Evolutionary conservation across 2,888 invertebrate species (phyloP).

Genomic region (Acleris cristana): DNA sequence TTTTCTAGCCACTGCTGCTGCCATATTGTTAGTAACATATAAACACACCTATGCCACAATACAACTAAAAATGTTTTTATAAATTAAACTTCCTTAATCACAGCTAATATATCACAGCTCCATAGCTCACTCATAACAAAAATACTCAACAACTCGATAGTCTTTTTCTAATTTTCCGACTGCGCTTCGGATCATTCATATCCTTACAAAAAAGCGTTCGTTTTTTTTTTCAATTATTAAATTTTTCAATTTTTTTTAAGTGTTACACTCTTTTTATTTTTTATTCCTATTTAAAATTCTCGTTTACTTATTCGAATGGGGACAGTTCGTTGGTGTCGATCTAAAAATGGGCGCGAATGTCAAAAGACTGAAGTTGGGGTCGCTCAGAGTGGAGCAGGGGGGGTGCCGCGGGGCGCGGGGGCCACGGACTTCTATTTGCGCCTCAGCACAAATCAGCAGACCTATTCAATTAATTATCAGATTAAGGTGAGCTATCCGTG

Average conservation of each 20-base stretch:
- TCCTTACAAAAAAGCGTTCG: slow-evolving; percentile 61
- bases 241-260: slow-evolving; percentile 44
- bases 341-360: slow-evolving; percentile 82
- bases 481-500: slow-evolving; percentile 81
- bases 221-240: slow-evolving; percentile 40
- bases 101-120: slow-evolving; percentile 60
- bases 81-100: slow-evolving; percentile 44
- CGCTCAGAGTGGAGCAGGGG: slow-evolving; percentile 45
- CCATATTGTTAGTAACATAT: slow-evolving; percentile 66
- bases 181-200: slow-evolving; percentile 39
- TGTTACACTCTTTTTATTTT: slow-evolving; percentile 53
- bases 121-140: slow-evolving; percentile 45
- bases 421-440: slow-evolving; percentile 75
- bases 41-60: slow-evolving; percentile 72
- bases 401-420: slow-evolving; percentile 49
- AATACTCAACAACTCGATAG: slow-evolving; percentile 24
- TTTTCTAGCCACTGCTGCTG: slow-evolving; percentile 73
- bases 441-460: slow-evolving; percentile 80
- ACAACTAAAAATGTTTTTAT: slow-evolving; percentile 45
- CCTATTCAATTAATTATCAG: slow-evolving; percentile 83
- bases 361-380: slow-evolving; percentile 81
- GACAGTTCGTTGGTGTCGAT: slow-evolving; percentile 74
- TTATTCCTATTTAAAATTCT: slow-evolving; percentile 46
- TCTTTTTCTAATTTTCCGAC: slow-evolving; percentile 34
- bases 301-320: slow-evolving; percentile 59